Base-by-base conservation (phyloP, 35 echinoderm and acorn worm genomes). In the Stichopus chloronotus region DNA sequence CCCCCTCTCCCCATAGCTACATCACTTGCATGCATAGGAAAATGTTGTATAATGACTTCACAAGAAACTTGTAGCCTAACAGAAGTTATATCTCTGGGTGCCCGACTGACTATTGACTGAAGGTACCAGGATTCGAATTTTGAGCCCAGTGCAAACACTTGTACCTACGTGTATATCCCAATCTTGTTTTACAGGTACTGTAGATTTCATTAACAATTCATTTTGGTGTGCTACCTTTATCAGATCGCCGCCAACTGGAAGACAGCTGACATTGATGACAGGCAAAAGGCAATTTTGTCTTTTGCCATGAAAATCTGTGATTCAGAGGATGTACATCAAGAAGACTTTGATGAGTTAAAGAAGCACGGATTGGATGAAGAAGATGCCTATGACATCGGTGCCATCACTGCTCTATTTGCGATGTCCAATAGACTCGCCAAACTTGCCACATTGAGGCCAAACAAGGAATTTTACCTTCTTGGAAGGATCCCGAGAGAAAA, bases 231-330 rank as follows among this genome's bases (percentile, higher is more conserved):
- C 30, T 43, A 43, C 30, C 30, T 43, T 25, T 53, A 52, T 17
- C 91, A 99, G 97, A 91, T 99, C 78, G 94, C 94, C 57, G 88
- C 84, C 8, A 99, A 96, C 79, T 96, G 93, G 93, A 58, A 92
- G 76, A 92, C 77, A 52, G 95, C 97, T 12, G 97, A 96, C 52
- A 63, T 99, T 19, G 97, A 96, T 78, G 91, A 86, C 6, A 65
- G 97, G 16, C 95, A 99, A 74, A 84, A 77, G 30, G 94, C 95
- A 20, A 99, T 96, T 55, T 52, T 99, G 7, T 90, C 92, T n/a
- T 96, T 99, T 87, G 97, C 97, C 23, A 91, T 99, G 88, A 93
- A 88, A 24, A 79, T 99, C 16, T 99, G 97, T 92, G 94, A 96
- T 52, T 85, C 90, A 52, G 94, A 95, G 78, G 68, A 92, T 0